Percentiles rank a stretch among this genome's conserved stretches.
Conservation (phyloP, 2,797 vertebrate species). For the Ambastaia sidthimunki region DNA sequence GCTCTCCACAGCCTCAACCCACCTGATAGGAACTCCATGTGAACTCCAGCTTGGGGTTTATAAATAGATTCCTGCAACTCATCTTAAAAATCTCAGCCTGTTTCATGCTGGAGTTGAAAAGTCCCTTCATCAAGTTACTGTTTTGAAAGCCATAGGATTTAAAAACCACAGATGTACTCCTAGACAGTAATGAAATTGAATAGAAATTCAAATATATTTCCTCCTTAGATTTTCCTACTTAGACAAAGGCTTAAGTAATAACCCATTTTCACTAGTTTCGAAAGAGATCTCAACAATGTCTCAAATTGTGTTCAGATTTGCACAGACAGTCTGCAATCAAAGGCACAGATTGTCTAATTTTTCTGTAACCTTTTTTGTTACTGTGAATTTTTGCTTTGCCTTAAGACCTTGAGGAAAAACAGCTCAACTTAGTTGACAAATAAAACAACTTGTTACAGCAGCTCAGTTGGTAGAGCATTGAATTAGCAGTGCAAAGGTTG, state of each 20-base stretch:
- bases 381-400: background rate
- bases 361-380: background rate
- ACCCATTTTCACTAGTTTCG: background rate
- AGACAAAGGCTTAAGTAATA: too few species aligned
- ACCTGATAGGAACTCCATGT: conserved; percentile 46
- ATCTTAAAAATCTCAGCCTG: background rate
- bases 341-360: background rate
- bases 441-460: too few species aligned
- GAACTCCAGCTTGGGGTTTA: conserved; percentile 15
- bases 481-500: too few species aligned
- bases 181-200: too few species aligned
- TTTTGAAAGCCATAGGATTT: background rate
- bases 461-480: too few species aligned
- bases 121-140: background rate
- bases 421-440: background rate
- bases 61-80: conserved; percentile 2
- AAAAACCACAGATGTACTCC: background rate
- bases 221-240: too few species aligned
- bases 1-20: conserved; percentile 22
- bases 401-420: background rate
- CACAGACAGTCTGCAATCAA: background rate
- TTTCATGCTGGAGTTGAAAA: conserved; percentile 1
- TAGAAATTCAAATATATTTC: background rate
- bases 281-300: background rate
- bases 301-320: background rate